phyloP scores from a whole-genome alignment of 2,113 vertebrate species.

The Hippolais icterina region DNA sequence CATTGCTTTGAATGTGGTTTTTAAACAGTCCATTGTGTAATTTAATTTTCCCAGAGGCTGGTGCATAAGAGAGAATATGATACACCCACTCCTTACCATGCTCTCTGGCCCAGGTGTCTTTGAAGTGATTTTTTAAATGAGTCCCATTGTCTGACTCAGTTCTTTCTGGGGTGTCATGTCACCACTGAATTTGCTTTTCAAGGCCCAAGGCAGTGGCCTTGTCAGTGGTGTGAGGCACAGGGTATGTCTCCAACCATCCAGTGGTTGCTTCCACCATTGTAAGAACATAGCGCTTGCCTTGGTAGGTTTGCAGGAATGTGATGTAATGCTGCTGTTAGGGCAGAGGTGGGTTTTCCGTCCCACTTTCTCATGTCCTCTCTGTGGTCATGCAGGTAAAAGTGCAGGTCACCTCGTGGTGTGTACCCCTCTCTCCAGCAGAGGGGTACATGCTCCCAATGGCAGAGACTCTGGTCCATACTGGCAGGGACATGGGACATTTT shows the following conservation, averaged over 20 bases:
- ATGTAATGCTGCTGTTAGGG: background rate
- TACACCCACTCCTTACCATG: background rate
- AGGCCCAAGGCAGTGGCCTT: background rate
- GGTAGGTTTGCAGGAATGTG: background rate
- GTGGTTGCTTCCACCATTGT: background rate
- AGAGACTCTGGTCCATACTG: background rate
- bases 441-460: background rate
- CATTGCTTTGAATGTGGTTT: background rate
- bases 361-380: background rate
- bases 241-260: background rate
- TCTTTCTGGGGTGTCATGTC: background rate
- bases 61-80: background rate
- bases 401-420: background rate
- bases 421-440: background rate
- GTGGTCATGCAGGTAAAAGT: background rate
- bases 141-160: background rate
- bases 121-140: background rate
- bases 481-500: background rate
- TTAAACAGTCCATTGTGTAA: background rate
- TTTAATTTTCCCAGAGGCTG: background rate
- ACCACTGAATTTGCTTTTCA: background rate
- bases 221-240: background rate
- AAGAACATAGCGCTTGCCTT: fast-evolving
- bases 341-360: background rate
- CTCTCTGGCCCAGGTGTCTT: background rate